phyloP scores from a whole-genome alignment of 2,888 invertebrate genomes.

The Apodemia duryi region DNA sequence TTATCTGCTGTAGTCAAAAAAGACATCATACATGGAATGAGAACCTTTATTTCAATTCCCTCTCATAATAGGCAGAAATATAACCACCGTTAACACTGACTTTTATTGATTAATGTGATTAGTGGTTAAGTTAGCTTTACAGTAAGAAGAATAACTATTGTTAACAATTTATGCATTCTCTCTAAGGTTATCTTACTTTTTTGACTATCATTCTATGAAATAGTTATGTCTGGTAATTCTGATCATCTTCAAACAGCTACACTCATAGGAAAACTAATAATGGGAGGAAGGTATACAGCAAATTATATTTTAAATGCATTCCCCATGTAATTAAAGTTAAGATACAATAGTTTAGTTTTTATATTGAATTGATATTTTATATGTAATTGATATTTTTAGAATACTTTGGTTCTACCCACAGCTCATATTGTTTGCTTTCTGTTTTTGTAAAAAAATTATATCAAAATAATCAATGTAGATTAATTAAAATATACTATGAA shows the following conservation, averaged over 20 bases:
- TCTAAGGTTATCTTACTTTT: not conserved
- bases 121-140: not conserved
- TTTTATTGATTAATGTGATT: not conserved
- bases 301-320: too few species aligned
- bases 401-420: too few species aligned
- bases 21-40: not conserved
- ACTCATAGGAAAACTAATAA: not conserved
- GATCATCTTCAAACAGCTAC: not conserved
- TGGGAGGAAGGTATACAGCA: too few species aligned
- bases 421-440: too few species aligned
- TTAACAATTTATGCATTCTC: not conserved
- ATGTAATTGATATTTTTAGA: too few species aligned
- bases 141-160: not conserved
- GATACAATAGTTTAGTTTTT: too few species aligned
- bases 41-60: not conserved
- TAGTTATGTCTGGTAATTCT: not conserved
- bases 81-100: too few species aligned
- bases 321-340: too few species aligned
- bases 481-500: too few species aligned
- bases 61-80: not conserved
- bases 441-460: too few species aligned
- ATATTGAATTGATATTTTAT: too few species aligned
- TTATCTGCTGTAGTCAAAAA: not conserved
- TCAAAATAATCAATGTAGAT: too few species aligned
- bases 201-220: not conserved